A percentile compares a stretch with the other conserved stretches of the same genome.
phyloP scores from a whole-genome alignment of 2,888 invertebrate genomes.

The Calameuta filiformis region DNA sequence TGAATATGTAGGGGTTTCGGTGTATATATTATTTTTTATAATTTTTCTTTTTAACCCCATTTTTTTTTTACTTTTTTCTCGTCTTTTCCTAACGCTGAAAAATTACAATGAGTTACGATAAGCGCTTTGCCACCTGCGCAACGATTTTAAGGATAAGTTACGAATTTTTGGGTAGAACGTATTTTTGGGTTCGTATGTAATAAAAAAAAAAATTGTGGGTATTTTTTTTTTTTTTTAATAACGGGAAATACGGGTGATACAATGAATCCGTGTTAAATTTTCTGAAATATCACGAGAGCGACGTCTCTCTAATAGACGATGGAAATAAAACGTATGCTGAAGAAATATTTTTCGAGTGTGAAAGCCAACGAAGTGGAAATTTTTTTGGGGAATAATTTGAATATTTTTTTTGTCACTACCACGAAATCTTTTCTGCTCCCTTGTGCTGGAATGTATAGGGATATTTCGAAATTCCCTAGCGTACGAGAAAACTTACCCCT shows the following conservation, averaged over 20 bases:
- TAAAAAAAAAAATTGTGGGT: not conserved
- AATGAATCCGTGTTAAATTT: not conserved
- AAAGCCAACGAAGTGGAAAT: not conserved
- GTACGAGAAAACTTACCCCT: not conserved
- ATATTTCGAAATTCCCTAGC: not conserved
- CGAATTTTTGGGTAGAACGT: not conserved
- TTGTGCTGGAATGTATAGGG: not conserved
- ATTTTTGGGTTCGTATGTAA: not conserved
- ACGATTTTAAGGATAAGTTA: not conserved
- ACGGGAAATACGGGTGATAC: not conserved
- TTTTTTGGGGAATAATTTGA: not conserved
- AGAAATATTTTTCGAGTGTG: not conserved
- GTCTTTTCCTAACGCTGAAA: not conserved
- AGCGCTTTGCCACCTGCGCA: not conserved
- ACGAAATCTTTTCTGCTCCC: not conserved
- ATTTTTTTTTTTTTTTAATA: not conserved
- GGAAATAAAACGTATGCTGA: not conserved
- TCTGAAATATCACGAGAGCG: not conserved
- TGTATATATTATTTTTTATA: not conserved
- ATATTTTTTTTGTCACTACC: not conserved
- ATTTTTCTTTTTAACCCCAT: not conserved
- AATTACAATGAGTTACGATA: not conserved
- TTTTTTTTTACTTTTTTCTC: not conserved
- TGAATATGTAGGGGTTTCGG: not conserved
- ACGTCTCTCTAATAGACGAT: not conserved